Conservation (phyloP, 2,888 invertebrate species). For the Pseudolycoriella hygida region DNA sequence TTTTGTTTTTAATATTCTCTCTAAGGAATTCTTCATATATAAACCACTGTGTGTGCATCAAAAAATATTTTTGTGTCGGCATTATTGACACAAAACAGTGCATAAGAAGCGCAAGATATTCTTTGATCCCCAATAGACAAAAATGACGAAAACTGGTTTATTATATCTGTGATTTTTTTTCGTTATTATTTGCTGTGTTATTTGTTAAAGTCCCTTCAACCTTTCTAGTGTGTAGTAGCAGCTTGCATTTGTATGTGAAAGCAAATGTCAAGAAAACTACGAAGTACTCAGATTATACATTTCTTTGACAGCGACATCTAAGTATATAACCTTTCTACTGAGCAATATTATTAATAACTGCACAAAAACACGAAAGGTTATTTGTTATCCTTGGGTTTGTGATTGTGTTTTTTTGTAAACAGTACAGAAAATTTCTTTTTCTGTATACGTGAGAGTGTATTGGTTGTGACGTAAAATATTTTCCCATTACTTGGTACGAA, state of each 20-base stretch:
- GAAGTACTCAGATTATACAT: no score
- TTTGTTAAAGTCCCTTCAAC: not conserved
- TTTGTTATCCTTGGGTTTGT: no score
- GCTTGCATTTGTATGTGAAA: not conserved
- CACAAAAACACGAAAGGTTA: no score
- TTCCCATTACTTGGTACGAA: no score
- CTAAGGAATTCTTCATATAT: not conserved
- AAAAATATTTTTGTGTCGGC: slow-evolving; percentile 1
- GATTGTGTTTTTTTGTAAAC: no score
- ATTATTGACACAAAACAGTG: not conserved
- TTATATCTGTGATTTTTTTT: not conserved
- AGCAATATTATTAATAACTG: no score
- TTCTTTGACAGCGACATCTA: no score
- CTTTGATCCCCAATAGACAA: not conserved
- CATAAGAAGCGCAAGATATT: not conserved
- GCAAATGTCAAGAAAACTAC: no score
- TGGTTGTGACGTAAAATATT: no score
- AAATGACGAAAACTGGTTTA: not conserved
- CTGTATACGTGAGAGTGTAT: no score
- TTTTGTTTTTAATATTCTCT: not conserved
- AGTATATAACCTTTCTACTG: no score
- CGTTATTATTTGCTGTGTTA: not conserved
- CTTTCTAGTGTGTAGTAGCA: not conserved
- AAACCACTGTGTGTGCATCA: not conserved
- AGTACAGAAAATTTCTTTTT: no score